A percentile compares a stretch with the other conserved stretches of the same genome.
phyloP scores from a whole-genome alignment of 1,140 invertebrate genomes.

The Drosophila paulistorum region DNA sequence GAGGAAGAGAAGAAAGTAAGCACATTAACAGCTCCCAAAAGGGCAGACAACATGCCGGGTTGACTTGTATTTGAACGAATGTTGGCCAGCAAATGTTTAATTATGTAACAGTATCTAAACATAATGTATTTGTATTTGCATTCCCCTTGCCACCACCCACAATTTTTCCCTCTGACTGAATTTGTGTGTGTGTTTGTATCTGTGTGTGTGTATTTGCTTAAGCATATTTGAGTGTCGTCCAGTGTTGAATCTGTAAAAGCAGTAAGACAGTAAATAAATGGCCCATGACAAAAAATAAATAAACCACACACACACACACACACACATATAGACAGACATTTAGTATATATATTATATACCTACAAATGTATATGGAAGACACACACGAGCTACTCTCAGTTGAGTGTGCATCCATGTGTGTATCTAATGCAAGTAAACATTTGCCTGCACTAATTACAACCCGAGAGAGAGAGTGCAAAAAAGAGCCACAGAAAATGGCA shows the following conservation, averaged over 20 bases:
- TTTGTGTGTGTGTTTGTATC: too few species aligned
- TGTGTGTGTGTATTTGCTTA: constrained; percentile 27
- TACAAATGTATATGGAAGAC: constrained; percentile 32
- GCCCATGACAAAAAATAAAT: constrained; percentile 58
- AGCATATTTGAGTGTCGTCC: constrained; percentile 51
- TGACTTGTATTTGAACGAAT: constrained; percentile 50
- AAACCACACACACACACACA: constrained; percentile 28
- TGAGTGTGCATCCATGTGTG: constrained; percentile 7
- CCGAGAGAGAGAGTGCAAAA: constrained; percentile 11
- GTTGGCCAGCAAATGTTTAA: constrained; percentile 54
- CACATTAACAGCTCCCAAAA: constrained; percentile 23
- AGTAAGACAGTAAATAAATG: constrained; percentile 53
- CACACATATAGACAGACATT: neutral
- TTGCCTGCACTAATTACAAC: constrained; percentile 62
- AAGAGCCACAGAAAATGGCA: constrained; percentile 27
- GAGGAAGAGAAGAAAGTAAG: neutral
- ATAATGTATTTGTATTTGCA: constrained; percentile 54
- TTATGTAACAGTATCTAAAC: constrained; percentile 60
- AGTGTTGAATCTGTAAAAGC: constrained; percentile 33
- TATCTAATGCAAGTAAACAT: constrained; percentile 44
- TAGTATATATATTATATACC: neutral
- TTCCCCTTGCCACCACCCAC: constrained; percentile 1
- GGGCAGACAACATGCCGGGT: neutral
- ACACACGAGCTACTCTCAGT: constrained; percentile 18
- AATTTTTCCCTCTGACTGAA: neutral